Evolutionary conservation across 2,888 invertebrate species (phyloP).

Genomic region (Gasteruption jaculator): DNA sequence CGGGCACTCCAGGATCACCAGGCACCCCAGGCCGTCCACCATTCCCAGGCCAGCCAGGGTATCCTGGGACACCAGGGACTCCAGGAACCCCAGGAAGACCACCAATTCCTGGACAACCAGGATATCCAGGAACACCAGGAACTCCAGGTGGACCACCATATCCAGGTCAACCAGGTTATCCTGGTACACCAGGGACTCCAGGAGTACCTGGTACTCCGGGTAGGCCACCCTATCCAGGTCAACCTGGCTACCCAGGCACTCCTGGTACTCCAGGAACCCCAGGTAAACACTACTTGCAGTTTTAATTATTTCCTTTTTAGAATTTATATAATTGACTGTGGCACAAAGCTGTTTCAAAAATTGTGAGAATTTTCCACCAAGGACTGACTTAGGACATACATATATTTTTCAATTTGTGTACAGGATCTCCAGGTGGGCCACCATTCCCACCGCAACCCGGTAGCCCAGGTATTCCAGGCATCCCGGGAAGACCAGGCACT

Average conservation of each 20-base stretch:
- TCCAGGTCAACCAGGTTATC: constrained; percentile 32
- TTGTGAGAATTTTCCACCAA: no score
- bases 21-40: constrained; percentile 30
- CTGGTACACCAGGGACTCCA: constrained; percentile 14
- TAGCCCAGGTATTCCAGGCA: constrained; percentile 5
- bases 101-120: constrained; percentile 29
- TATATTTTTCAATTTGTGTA: no score
- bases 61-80: constrained; percentile 15
- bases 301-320: constrained; percentile 32
- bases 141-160: constrained; percentile 34
- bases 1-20: constrained; percentile 19
- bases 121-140: constrained; percentile 35
- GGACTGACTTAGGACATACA: no score
- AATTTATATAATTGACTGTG: no score
- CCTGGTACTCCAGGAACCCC: constrained; percentile 13
- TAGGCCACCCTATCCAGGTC: constrained; percentile 6
- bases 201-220: constrained; percentile 14
- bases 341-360: no score
- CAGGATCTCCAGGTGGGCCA: constrained; percentile 1
- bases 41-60: no score
- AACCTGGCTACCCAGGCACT: not conserved
- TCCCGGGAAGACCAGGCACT: constrained; percentile 12
- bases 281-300: constrained; percentile 26
- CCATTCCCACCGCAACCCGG: not conserved
- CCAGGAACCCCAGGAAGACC: constrained; percentile 20